Conservation (phyloP, 2,113 vertebrate species). For the Oriolus oriolus region DNA sequence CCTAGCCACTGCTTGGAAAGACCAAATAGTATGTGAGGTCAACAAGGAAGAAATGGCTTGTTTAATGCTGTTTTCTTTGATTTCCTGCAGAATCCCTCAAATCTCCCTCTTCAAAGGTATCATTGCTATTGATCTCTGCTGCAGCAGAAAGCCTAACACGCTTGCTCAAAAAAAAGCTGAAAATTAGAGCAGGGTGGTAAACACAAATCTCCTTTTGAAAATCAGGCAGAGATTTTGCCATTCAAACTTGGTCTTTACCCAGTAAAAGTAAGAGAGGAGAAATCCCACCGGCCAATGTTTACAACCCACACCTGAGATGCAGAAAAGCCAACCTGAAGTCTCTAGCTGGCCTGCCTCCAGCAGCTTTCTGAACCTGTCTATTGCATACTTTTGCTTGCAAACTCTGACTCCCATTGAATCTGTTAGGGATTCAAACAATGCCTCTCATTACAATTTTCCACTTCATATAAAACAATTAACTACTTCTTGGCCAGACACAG, state of each 20-base stretch:
- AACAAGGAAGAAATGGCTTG: not conserved
- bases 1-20: not conserved
- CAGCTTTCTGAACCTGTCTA: not conserved
- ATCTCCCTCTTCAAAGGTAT: conserved; percentile 23
- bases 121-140: conserved; percentile 26
- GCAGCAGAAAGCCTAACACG: not conserved
- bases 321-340: not conserved
- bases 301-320: not conserved
- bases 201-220: not conserved
- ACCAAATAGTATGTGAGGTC: not conserved
- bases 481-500: not conserved
- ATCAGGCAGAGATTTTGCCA: not conserved
- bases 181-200: not conserved
- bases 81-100: conserved; percentile 44
- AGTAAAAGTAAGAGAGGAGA: not conserved
- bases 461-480: not conserved
- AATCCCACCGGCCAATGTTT: not conserved
- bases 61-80: conserved; percentile 7
- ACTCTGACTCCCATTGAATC: not conserved
- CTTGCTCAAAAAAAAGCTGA: not conserved
- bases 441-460: not conserved
- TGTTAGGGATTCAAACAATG: not conserved
- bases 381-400: not conserved
- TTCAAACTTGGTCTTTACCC: not conserved
- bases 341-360: not conserved